Conservation (phyloP, 2,888 invertebrate species). For the Chloroclystis v-ata region DNA sequence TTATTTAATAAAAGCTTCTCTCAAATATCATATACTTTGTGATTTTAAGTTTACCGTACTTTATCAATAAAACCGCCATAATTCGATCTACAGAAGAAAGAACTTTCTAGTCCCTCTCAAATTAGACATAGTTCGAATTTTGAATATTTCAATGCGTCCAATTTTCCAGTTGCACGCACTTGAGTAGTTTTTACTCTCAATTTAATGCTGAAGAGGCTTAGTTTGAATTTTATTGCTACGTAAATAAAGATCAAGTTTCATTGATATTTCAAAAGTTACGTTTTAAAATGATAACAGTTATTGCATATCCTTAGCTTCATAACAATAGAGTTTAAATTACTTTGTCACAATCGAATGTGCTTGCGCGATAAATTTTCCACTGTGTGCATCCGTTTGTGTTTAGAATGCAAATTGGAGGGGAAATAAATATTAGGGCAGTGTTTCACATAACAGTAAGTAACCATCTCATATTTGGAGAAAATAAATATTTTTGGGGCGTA, state of each 20-base stretch:
- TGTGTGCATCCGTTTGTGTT: slow-evolving; percentile 25
- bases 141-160: not conserved
- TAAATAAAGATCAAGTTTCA: not conserved
- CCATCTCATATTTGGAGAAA: not conserved
- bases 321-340: not conserved
- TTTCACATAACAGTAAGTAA: not conserved
- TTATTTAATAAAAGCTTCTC: too few relatives aligned
- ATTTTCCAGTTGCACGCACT: slow-evolving; percentile 1
- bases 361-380: slow-evolving; percentile 43
- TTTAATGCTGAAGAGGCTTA: not conserved
- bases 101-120: not conserved
- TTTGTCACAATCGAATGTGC: slow-evolving; percentile 31
- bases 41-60: too few relatives aligned
- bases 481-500: too few relatives aligned
- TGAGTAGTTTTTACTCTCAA: not conserved
- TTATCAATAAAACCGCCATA: too few relatives aligned
- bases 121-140: not conserved
- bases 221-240: not conserved
- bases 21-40: too few relatives aligned
- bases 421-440: slow-evolving; percentile 11
- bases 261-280: not conserved
- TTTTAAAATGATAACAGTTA: too few relatives aligned
- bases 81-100: too few relatives aligned
- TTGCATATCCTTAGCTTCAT: too few relatives aligned
- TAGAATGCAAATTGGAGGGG: slow-evolving; percentile 5